Base-by-base conservation (phyloP, 2,888 invertebrate genomes). In the Parascotia fuliginaria region DNA sequence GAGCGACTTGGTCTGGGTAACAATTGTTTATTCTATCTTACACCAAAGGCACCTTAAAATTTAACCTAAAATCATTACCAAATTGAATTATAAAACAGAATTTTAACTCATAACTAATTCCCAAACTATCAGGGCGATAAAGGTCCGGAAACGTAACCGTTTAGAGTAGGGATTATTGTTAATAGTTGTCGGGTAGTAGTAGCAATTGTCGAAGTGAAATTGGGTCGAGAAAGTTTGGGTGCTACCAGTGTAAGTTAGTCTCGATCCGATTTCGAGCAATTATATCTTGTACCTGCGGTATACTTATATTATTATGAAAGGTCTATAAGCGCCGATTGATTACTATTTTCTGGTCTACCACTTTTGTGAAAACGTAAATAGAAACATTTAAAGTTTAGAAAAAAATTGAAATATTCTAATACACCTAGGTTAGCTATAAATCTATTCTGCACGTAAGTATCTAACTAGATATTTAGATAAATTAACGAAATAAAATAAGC, bases 81-180 rank as follows among this genome's bases (percentile, higher is more conserved):
- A 48, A 24, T 31, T 5, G 33, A 24, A 33, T 50, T 45, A 46
- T 63, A 54, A 55, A 64, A 38, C 45, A 51, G 28, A 45, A 50
- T 45, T 63, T 40, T 40, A 31, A 12, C 56, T 27, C n/a, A n/a
- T n/a, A n/a, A n/a, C n/a, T n/a, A n/a, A 32, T 24, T 42, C 39
- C 31, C 38, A 43, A 58, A 50, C 45, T 42, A 34, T 32, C 42
- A 16, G 29, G 41, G 38, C 27, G 52, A 48, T 44, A 44, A 38
- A 62, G 53, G 40, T 55, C 43, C 22, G 19, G 37, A 64, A 55
- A 47, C 42, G 52, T 56, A 41, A 55, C 52, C 47, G 48, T 66
- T 68, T 67, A 73, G 55, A 60, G 41, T 41, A 32, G 28, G 39
- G 55, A 65, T 61, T 70, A 65, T 61, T 59, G 54, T 60, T 60